Base-by-base conservation (phyloP, 2,797 vertebrate species). In the Neosilurus mollespiculum region DNA sequence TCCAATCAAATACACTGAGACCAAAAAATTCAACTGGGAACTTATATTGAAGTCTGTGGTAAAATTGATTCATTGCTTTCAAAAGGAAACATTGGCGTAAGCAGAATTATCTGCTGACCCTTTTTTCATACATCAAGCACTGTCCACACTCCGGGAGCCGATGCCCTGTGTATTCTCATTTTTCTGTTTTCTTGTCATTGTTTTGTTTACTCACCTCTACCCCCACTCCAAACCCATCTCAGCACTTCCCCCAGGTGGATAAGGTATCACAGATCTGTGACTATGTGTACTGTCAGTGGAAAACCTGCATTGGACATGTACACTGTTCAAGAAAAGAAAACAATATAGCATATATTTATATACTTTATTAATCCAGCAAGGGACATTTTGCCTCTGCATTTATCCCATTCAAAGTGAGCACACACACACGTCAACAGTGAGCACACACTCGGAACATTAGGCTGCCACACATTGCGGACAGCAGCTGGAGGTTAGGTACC, bases 131-230 rank as follows among this genome's bases (percentile, higher is more conserved):
- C 51, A 77, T 77, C 51, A 81, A 69, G 26, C 70, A 81, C 34
- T 64, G 53, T 73, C 43, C 69, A 22, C 1, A 18, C 14, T 77
- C 37, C 12, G 9, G 69, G 14, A 81, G 64, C 54, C 75, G 65
- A 81, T 76, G 70, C 81, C 81, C 64, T 66, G 59, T 71, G 70
- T 14, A 78, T 77, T 81, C 62, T 78, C 79, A 56, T 75, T 84
- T 72, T 82, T 76, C 71, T 58, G 66, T 61, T 75, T 58, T 20
- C 49, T 51, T 7, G 22, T 14, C 3, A 18, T 37, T 67, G 2
- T 66, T 20, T 70, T 43, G 20, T 53, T 73, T 71, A 49, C 14
- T 4, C 37, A 10, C 34, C 22, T 0, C 56, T 34, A 51, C 30
- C 30, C 20, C 20, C 58, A 43, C 4, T 43, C 4, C 43, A 43